Base-by-base conservation (phyloP, 2,113 vertebrate species). In the Neoarius graeffei region DNA sequence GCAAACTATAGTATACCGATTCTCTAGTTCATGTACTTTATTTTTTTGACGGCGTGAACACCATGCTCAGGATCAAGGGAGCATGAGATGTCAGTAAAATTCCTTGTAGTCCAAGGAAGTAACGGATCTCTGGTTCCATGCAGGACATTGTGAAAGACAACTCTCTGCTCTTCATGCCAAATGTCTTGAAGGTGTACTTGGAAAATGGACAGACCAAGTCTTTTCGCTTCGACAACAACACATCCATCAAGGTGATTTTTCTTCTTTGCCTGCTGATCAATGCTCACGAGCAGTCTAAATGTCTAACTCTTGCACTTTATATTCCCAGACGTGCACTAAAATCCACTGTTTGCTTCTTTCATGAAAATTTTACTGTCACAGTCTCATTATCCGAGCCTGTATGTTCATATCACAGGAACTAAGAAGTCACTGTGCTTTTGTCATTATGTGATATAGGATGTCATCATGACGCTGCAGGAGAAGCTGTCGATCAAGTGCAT, bases 171-270 rank as follows among this genome's bases (percentile, higher is more conserved):
- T 99, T 99, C 95, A 99, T 99, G 98, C 97, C 97, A 96, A 99
- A 99, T 93, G 98, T 99, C 94, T 94, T 99, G 93, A 99, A 99
- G 94, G 98, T 99, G 35, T 99, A 99, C 91, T 95, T 99, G 93
- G 98, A 99, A 96, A 99, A 99, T 67, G 98, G 98, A 87, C 98
- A 99, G 94, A 99, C 98, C 82, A 99, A 99, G 93, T 99, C 98
- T 30, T 99, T 99, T 90, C 97, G 98, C 88, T 99, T 99, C 89
- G 97, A 99, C 95, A 96, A 95, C 94, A 98, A 94, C 89, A 99
- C 98, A 91, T 98, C 97, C 84, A 98, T 99, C 94, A 99, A 99
- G 97, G 98, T 99, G 92, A 86, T 67, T 84, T 42, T 85, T 15
- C 85, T 82, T 74, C 48, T 62, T 76, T 76, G 69, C 50, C 77